Base-by-base conservation (phyloP, 2,113 vertebrate genomes). In the Heliornis fulica region DNA sequence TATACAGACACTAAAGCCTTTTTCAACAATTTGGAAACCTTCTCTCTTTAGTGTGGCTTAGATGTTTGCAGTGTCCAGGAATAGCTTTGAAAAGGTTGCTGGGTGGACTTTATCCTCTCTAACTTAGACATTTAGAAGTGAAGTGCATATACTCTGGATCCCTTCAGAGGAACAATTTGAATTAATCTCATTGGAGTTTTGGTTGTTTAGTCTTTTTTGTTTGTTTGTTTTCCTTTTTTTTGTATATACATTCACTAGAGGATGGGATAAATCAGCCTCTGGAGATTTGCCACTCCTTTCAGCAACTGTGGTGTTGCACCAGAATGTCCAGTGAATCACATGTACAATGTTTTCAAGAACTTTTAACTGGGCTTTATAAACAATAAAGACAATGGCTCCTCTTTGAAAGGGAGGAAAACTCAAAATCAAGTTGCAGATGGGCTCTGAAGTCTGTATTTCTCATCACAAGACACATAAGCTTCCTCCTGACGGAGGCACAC, bases 381-480 rank as follows among this genome's bases (percentile, higher is more conserved):
- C 45, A 45, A 22, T 29, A 26, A 41, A 56, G 25, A 48, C 29
- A 54, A 53, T 53, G 45, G 29, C 11, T 78, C 13, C 23, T 21
- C 29, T 34, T 66, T 54, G 53, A n/a, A 74, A 57, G 43, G 41
- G 19, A 13, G 13, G 34, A 56, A 51, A 81, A 50, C 25, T 48
- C 36, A 23, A 59, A 81, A 56, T 46, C 10, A 38, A 56, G 29
- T 34, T 70, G 15, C 54, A 64, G 29, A 6, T 6, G 23, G 48
- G 15, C 48, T 87, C 29, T 2, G 4, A 87, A 26, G 13, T 68
- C 63, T 41, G 22, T 22, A 12, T 76, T 65, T 12, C 8, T 60
- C 16, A 17, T 45, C 9, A 4, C 1, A 13, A 28, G 65, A 20
- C 45, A n/a, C n/a, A 1, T 7, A 13, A 0, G 0, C 2, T 51